Evolutionary conservation across 2,888 invertebrate genomes (phyloP), one percentile per base, ranked within the genome.

Genomic region (Griposia aprilina): DNA sequence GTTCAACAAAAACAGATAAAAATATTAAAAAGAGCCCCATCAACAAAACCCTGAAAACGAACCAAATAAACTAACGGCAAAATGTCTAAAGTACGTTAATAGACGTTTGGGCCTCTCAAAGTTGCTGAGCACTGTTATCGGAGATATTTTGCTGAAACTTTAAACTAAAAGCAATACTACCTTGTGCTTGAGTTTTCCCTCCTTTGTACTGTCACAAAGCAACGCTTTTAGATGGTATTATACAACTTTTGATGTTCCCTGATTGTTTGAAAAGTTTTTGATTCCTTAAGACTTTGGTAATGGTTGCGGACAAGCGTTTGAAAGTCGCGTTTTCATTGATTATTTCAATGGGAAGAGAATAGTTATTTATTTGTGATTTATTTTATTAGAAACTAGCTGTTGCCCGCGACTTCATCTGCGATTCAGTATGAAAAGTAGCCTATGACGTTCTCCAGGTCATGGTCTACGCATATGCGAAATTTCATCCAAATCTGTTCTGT

Each of bases 171-270:
- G 91, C 91, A 91, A 92, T 91, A 93, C 88, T 90, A 90, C 85
- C 87, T 90, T 87, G 87, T 89, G 84, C 80, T 84, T 81, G 82
- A 92, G 92, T 83, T 83, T 89, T 67, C 67, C 41, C 73, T 74
- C 77, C 70, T 85, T 85, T 87, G 81, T 81, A 57, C 90, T 91
- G 90, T 92, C 91, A 92, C 91, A 93, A 92, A 92, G 92, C 89
- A 89, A 88, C 83, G 88, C 74, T 91, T 90, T 92, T 89, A 88
- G 89, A 90, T 90, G 88, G 92, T 91, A 93, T 95, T 94, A 94
- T 90, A 90, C 80, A 95, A 95, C 92, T 95, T 94, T 93, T 91
- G 93, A 94, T 92, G 91, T 91, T 88, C 70, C 82, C 87, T 85
- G 83, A 91, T 92, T 92, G 92, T 91, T 84, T 87, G 80, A 76